phyloP scores from a whole-genome alignment of 2,113 vertebrate species.

The Nothobranchius kuhntae region DNA sequence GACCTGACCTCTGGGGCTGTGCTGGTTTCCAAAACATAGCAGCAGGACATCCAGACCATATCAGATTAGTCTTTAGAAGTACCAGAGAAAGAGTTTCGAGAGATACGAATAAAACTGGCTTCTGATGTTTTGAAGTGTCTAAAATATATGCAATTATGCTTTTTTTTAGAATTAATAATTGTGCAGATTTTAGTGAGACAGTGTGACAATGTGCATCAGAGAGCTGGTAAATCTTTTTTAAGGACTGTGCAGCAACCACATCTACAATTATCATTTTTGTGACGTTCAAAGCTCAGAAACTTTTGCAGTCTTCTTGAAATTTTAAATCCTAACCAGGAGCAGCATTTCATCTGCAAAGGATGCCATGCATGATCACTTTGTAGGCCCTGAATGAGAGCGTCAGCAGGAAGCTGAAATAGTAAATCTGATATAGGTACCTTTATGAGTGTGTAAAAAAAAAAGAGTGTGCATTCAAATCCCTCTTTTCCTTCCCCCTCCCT shows the following conservation, averaged over 20 bases:
- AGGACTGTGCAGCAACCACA: too few relatives aligned
- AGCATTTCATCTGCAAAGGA: slow-evolving; percentile 18
- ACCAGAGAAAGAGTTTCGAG: not conserved
- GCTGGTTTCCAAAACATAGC: slow-evolving; percentile 66
- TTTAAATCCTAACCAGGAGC: slow-evolving; percentile 20
- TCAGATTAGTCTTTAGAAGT: slow-evolving; percentile 35
- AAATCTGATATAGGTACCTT: slow-evolving; percentile 50
- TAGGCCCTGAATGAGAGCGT: slow-evolving; percentile 31
- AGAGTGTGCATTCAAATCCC: slow-evolving; percentile 43
- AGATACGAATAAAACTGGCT: slow-evolving; percentile 1
- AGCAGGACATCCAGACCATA: slow-evolving; percentile 37
- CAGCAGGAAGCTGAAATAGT: slow-evolving; percentile 52
- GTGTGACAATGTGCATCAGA: not conserved
- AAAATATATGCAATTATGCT: not conserved
- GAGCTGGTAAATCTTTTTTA: not conserved
- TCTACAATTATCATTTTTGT: not conserved
- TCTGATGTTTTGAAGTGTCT: not conserved
- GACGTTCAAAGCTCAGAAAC: slow-evolving; percentile 7
- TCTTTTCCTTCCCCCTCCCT: slow-evolving; percentile 39
- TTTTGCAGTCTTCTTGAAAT: slow-evolving; percentile 37
- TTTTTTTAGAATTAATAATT: not conserved
- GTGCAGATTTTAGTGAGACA: not conserved
- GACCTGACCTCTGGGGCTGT: slow-evolving; percentile 33
- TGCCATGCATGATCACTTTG: slow-evolving; percentile 22
- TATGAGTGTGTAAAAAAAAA: slow-evolving; percentile 9